Percentiles rank a stretch among this genome's conserved stretches.
phyloP scores from a whole-genome alignment of 1,140 invertebrate species.

The Drosophila ogumai region DNA sequence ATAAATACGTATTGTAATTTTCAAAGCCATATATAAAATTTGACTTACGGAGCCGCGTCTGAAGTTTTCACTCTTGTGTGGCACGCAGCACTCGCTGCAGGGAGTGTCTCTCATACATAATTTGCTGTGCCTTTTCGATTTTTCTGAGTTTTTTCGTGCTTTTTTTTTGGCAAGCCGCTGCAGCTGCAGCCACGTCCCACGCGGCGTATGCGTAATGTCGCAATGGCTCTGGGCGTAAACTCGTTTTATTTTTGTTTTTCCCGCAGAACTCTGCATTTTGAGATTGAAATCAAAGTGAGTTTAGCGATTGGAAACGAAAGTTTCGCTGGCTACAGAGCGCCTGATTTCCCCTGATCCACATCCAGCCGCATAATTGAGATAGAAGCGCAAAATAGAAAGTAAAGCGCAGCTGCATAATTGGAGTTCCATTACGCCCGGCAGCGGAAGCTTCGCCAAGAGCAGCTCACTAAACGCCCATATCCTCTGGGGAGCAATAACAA shows the following conservation, averaged over 20 bases:
- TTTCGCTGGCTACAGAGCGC: constrained; percentile 13
- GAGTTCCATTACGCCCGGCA: constrained; percentile 50
- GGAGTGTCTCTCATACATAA: constrained; percentile 64
- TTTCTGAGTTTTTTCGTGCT: neutral
- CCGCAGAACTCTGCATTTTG: constrained; percentile 37
- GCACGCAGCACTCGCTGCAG: constrained; percentile 33
- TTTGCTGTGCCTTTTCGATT: constrained; percentile 26
- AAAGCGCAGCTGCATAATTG: constrained; percentile 73
- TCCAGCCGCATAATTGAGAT: constrained; percentile 52
- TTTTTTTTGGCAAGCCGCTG: constrained; percentile 45
- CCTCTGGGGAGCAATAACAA: constrained; percentile 4
- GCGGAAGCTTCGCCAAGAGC: constrained; percentile 43
- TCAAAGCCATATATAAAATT: constrained; percentile 25
- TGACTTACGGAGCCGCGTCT: constrained; percentile 24
- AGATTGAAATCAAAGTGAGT: constrained; percentile 66
- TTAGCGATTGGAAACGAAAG: constrained; percentile 47
- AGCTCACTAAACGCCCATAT: constrained; percentile 38
- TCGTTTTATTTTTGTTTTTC: constrained; percentile 37
- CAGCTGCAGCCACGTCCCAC: constrained; percentile 55
- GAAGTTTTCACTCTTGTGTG: constrained; percentile 61
- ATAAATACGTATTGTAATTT: constrained; percentile 20
- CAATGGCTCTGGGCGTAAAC: constrained; percentile 45
- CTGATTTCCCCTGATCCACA: constrained; percentile 36
- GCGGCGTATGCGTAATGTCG: constrained; percentile 72
- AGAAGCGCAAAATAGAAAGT: constrained; percentile 72